phyloP scores from a whole-genome alignment of 2,888 invertebrate genomes.

The Acanthococcus lagerstroemiae region DNA sequence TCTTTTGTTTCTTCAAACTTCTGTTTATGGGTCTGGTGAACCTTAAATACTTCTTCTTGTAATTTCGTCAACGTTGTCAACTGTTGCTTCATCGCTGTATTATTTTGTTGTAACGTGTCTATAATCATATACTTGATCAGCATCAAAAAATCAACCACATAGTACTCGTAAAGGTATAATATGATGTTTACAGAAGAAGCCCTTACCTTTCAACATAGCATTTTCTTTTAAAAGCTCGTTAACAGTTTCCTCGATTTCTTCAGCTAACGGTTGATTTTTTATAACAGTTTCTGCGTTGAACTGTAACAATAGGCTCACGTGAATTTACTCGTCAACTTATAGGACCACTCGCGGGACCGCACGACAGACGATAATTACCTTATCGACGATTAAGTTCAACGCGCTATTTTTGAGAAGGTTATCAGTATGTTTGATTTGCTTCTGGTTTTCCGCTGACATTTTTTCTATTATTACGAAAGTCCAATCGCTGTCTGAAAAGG shows the following conservation, averaged over 20 bases:
- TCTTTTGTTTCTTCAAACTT: constrained; percentile 57
- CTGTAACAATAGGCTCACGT: neutral
- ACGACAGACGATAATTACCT: no score
- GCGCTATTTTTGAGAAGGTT: constrained; percentile 13
- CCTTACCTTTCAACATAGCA: constrained; percentile 16
- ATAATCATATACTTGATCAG: no score
- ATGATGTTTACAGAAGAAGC: no score
- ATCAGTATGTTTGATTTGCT: constrained; percentile 16
- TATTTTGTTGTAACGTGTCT: constrained; percentile 56
- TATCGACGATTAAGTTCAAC: constrained; percentile 10
- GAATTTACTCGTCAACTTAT: no score
- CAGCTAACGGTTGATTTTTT: constrained; percentile 17
- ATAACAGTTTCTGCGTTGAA: constrained; percentile 13
- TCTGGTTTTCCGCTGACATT: constrained; percentile 23
- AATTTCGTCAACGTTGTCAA: constrained; percentile 52
- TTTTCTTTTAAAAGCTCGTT: constrained; percentile 20
- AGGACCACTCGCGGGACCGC: no score
- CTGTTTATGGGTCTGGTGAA: constrained; percentile 52
- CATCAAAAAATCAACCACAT: no score
- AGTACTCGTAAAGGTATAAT: no score
- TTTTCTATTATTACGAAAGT: neutral
- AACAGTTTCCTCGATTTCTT: constrained; percentile 22
- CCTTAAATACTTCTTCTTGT: constrained; percentile 55
- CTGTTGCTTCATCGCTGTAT: constrained; percentile 56
- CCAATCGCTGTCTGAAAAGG: no score